A percentile compares a stretch with the other conserved stretches of the same genome.
Conservation (phyloP, 2,888 invertebrate species). For the Agrotis clavis region DNA sequence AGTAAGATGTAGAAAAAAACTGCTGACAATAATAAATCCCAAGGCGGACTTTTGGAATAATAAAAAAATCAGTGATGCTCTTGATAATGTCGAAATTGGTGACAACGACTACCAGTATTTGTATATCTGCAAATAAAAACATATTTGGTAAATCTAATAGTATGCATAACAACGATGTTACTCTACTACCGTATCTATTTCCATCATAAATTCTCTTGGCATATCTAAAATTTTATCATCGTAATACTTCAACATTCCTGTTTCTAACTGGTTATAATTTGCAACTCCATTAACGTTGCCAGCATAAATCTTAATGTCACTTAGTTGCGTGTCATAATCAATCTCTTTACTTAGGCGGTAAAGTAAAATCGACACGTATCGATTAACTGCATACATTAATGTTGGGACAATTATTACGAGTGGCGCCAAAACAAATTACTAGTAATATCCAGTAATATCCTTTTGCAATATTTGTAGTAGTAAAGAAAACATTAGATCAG, state of each 20-base stretch:
- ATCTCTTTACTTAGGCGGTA: slow-evolving; percentile 51
- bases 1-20: no score
- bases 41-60: no score
- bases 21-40: no score
- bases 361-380: slow-evolving; percentile 56
- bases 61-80: no score
- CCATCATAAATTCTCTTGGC: slow-evolving; percentile 21
- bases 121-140: no score
- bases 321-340: slow-evolving; percentile 59
- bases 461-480: slow-evolving; percentile 31
- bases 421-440: slow-evolving; percentile 64
- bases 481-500: slow-evolving; percentile 13
- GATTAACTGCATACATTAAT: slow-evolving; percentile 53
- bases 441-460: slow-evolving; percentile 39
- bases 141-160: background rate
- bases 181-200: slow-evolving; percentile 6
- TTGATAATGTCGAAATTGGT: background rate
- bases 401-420: slow-evolving; percentile 52
- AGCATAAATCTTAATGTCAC: slow-evolving; percentile 60
- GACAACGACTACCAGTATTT: background rate
- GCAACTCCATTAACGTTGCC: slow-evolving; percentile 49
- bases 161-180: background rate
- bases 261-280: slow-evolving; percentile 49
- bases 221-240: slow-evolving; percentile 31
- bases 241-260: slow-evolving; percentile 42